These are phyloP conservation scores for Flexamia atlantica DNA, from an alignment of 2,888 invertebrate genomes.

Conservation along the genomic window DNA sequence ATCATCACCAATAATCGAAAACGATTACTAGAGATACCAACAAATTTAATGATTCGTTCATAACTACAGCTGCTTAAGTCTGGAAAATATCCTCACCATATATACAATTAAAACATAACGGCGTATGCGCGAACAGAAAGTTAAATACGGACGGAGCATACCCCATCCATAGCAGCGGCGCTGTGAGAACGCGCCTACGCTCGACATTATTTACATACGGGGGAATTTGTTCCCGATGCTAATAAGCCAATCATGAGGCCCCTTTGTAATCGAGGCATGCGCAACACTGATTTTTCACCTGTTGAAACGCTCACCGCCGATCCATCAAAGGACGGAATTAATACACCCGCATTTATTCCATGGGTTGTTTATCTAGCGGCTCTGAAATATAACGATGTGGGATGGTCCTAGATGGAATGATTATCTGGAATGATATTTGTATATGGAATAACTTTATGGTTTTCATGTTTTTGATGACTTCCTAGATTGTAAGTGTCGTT, in stretches of 20 bases:
- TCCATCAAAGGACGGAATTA: conserved; percentile 39
- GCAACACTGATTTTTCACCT: conserved; percentile 37
- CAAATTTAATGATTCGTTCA: too few species aligned
- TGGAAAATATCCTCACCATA: neutral
- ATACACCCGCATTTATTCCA: conserved; percentile 12
- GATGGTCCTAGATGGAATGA: too few species aligned
- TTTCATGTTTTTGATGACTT: too few species aligned
- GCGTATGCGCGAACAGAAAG: neutral
- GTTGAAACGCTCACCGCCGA: conserved; percentile 18
- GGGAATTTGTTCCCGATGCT: neutral
- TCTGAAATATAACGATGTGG: too few species aligned
- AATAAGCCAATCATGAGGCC: conserved; percentile 19
- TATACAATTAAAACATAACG: conserved; percentile 23
- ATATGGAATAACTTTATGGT: too few species aligned
- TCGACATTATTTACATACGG: conserved; percentile 29
- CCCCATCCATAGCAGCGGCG: neutral
- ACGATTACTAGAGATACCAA: too few species aligned
- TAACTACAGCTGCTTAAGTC: neutral
- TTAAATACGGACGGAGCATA: neutral
- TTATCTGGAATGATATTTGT: too few species aligned
- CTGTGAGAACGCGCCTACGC: conserved; percentile 34
- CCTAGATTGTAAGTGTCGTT: too few species aligned
- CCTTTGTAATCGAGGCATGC: conserved; percentile 26
- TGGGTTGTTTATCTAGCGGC: neutral
- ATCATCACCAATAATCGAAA: too few species aligned